Evolutionary conservation across 2,113 vertebrate genomes (phyloP).

Genomic region (Bettongia penicillata): DNA sequence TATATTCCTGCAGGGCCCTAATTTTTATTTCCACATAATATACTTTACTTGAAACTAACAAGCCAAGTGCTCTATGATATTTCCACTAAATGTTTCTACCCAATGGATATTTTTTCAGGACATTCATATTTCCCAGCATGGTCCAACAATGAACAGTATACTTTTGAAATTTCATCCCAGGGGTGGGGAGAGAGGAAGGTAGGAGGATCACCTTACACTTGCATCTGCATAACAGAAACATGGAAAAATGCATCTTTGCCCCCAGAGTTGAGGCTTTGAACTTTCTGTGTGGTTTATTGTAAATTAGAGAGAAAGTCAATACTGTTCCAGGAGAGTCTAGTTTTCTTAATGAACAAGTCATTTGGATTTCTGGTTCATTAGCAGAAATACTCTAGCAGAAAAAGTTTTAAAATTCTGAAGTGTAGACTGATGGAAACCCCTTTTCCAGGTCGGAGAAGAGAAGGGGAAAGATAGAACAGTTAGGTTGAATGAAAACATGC

Average conservation of each 20-base stretch:
- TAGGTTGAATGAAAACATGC: background rate
- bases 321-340: background rate
- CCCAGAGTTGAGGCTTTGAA: background rate
- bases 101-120: background rate
- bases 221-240: background rate
- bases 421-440: background rate
- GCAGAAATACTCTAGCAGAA: background rate
- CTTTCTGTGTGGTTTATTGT: background rate
- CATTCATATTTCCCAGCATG: background rate
- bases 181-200: background rate
- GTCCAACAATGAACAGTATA: background rate
- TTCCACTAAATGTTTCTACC: background rate
- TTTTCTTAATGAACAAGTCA: background rate
- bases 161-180: background rate
- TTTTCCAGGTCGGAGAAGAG: background rate
- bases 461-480: background rate
- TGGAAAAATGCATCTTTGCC: background rate
- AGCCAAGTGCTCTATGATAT: constrained; percentile 1
- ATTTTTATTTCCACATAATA: background rate
- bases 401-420: background rate
- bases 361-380: background rate
- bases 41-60: constrained; percentile 28
- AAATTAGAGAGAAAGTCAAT: background rate
- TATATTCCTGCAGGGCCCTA: constrained; percentile 39
- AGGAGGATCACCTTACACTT: background rate